These are phyloP conservation scores for Ploceus nigricollis DNA, from an alignment of 2,113 vertebrate genomes.

Conservation along the genomic window DNA sequence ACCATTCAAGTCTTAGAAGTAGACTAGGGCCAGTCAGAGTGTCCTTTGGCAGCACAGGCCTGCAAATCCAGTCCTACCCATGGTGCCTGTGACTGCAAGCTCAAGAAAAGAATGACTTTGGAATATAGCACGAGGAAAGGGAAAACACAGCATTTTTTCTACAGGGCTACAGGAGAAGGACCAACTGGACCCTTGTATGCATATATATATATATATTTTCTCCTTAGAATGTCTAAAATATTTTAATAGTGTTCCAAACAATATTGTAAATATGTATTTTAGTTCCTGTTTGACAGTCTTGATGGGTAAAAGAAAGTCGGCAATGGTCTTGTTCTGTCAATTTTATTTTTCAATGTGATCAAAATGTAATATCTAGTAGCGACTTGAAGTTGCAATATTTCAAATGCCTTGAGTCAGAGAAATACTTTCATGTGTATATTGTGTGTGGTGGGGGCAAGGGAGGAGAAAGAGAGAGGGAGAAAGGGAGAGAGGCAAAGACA, in stretches of 20 bases:
- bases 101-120: not conserved
- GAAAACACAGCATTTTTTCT: not conserved
- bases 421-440: not conserved
- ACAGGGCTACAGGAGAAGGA: fast-evolving
- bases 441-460: fast-evolving
- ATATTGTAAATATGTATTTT: not conserved
- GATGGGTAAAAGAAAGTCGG: not conserved
- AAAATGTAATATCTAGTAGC: not conserved
- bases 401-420: not conserved
- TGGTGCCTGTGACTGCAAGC: not conserved
- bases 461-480: not conserved
- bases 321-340: not conserved
- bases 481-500: not conserved
- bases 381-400: not conserved
- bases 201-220: not conserved
- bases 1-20: not conserved
- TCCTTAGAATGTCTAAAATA: not conserved
- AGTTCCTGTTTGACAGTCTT: not conserved
- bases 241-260: not conserved
- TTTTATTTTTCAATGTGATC: not conserved
- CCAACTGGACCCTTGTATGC: fast-evolving
- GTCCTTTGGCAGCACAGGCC: not conserved
- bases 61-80: not conserved
- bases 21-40: too few species aligned
- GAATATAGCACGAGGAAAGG: not conserved